Conservation (phyloP, 2,888 invertebrate genomes). For the Tachina lurida region DNA sequence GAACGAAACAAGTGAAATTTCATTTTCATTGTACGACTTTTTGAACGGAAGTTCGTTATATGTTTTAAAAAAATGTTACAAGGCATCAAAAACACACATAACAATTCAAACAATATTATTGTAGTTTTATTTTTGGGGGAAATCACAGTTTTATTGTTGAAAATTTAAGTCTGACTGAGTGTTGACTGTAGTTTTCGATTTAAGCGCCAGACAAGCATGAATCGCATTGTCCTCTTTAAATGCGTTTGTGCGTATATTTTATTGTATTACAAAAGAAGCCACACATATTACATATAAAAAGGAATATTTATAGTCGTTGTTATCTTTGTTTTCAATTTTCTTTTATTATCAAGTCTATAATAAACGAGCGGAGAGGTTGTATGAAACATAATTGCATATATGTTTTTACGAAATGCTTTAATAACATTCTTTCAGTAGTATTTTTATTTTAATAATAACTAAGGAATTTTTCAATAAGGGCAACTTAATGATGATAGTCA, state of each 20-base stretch:
- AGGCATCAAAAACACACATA: background rate
- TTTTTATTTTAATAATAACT: background rate
- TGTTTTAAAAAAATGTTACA: background rate
- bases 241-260: conserved; percentile 28
- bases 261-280: conserved; percentile 35
- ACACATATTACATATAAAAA: conserved; percentile 18
- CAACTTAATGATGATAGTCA: background rate
- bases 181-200: conserved; percentile 12
- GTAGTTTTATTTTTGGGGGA: conserved; percentile 12
- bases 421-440: background rate
- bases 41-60: conserved; percentile 30
- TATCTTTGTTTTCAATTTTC: background rate
- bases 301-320: conserved; percentile 27
- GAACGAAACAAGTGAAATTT: conserved; percentile 51
- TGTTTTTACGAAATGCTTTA: background rate
- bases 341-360: conserved; percentile 25
- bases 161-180: conserved; percentile 21
- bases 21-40: conserved; percentile 40
- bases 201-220: conserved; percentile 32
- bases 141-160: conserved; percentile 47
- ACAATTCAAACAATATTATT: conserved; percentile 21
- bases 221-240: conserved; percentile 22
- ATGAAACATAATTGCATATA: conserved; percentile 9
- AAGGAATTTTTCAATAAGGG: background rate
- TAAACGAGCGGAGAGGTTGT: conserved; percentile 19